Conservation (phyloP, 53 echinoderm and acorn worm species). For the Zoroaster sp. region DNA sequence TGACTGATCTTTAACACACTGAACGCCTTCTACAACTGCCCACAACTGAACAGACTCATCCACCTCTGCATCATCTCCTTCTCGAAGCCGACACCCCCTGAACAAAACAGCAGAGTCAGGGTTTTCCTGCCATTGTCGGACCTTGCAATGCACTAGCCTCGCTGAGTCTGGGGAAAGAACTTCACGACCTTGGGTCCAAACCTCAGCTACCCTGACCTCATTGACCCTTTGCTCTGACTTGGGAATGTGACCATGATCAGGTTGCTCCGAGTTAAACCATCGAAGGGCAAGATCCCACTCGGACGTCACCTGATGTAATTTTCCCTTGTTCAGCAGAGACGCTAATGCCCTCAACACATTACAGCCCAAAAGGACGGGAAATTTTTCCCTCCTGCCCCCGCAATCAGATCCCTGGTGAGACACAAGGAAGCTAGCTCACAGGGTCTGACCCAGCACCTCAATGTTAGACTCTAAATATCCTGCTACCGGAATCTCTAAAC, state of each 20-base stretch:
- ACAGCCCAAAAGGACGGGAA: neutral
- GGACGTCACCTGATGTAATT: too few species aligned
- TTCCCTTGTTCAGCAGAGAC: too few species aligned
- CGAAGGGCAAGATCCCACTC: too few species aligned
- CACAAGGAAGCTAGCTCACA: conserved; percentile 52
- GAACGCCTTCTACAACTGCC: neutral
- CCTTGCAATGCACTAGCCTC: neutral
- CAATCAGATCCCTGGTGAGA: neutral
- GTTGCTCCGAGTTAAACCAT: too few species aligned
- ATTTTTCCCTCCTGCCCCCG: neutral
- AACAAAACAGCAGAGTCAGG: neutral
- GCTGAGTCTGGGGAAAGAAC: neutral
- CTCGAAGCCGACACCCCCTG: neutral
- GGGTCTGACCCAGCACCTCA: neutral
- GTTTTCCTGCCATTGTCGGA: neutral
- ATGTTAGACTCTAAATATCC: conserved; percentile 39
- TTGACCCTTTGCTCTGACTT: too few species aligned
- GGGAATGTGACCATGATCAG: too few species aligned
- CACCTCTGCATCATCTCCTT: neutral
- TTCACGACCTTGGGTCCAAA: neutral
- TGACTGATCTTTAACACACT: neutral
- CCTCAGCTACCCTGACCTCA: neutral
- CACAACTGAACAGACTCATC: too few species aligned
- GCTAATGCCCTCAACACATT: neutral
- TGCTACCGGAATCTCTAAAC: neutral